These are phyloP conservation scores for Halcyon smyrnensis DNA, from an alignment of 2,797 vertebrate genomes.

Conservation along the genomic window DNA sequence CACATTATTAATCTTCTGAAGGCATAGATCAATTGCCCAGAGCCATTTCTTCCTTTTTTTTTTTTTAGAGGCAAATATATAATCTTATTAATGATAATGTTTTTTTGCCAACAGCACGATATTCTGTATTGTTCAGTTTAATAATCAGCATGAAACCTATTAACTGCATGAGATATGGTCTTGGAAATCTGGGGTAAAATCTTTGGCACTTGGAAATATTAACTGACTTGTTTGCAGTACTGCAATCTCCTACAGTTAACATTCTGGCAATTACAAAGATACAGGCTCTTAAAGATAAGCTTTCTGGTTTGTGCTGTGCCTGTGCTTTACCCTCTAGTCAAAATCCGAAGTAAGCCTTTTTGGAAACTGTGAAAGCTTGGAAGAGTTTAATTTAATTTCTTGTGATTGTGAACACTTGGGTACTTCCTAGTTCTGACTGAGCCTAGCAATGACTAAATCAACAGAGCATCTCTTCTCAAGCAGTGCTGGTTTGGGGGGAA, in stretches of 20 bases:
- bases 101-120: constrained; percentile 45
- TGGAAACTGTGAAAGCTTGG: not conserved
- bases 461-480: not conserved
- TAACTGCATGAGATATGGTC: constrained; percentile 44
- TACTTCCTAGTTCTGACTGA: not conserved
- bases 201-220: constrained; percentile 44
- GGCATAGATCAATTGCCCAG: constrained; percentile 18
- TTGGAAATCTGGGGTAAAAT: constrained; percentile 52
- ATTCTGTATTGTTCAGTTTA: constrained; percentile 47
- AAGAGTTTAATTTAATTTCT: constrained; percentile 43
- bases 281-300: constrained; percentile 33
- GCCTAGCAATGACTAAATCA: not conserved
- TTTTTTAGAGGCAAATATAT: constrained; percentile 45
- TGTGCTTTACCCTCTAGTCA: not conserved
- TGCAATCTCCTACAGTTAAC: constrained; percentile 17
- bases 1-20: constrained; percentile 37
- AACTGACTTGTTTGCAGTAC: constrained; percentile 39
- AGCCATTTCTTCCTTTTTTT: constrained; percentile 31
- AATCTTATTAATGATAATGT: constrained; percentile 61
- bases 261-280: constrained; percentile 40
- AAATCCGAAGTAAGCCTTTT: constrained; percentile 36
- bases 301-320: constrained; percentile 15
- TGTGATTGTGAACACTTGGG: not conserved
- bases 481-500: not conserved
- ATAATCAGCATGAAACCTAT: constrained; percentile 64